phyloP scores from a whole-genome alignment of 2,797 vertebrate species.

The Manis javanica region DNA sequence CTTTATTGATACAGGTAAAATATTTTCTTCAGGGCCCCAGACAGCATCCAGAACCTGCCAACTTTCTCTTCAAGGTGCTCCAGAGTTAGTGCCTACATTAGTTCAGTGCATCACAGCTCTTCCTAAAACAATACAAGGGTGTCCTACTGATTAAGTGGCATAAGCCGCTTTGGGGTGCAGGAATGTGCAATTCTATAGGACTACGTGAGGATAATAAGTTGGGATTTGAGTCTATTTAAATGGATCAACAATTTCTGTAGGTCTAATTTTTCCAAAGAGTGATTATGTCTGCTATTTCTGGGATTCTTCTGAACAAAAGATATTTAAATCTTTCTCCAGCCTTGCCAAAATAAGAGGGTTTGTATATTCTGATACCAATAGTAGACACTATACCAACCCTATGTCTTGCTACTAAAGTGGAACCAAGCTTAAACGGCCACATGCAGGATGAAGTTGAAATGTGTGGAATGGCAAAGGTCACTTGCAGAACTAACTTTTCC shows the following conservation, averaged over 20 bases:
- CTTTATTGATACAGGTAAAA: neutral
- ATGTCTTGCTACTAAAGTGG: conserved; percentile 20
- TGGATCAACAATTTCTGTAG: neutral
- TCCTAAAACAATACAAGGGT: neutral
- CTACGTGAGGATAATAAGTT: neutral
- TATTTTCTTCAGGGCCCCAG: neutral
- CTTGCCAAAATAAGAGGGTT: neutral
- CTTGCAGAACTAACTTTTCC: neutral
- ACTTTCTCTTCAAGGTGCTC: neutral
- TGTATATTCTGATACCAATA: neutral
- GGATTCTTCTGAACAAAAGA: conserved; percentile 14
- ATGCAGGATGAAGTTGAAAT: neutral
- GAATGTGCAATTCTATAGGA: neutral
- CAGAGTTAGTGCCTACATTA: neutral
- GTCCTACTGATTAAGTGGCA: neutral
- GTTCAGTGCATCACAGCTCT: neutral
- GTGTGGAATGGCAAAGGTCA: neutral
- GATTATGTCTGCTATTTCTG: neutral
- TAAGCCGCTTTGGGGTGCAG: neutral
- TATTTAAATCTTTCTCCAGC: neutral
- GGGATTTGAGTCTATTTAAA: neutral
- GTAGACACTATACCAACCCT: neutral
- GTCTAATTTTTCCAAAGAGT: neutral
- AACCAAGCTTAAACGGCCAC: neutral
- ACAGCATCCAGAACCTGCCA: neutral